phyloP scores from a whole-genome alignment of 1,140 invertebrate species.

The Laupala kohalensis region DNA sequence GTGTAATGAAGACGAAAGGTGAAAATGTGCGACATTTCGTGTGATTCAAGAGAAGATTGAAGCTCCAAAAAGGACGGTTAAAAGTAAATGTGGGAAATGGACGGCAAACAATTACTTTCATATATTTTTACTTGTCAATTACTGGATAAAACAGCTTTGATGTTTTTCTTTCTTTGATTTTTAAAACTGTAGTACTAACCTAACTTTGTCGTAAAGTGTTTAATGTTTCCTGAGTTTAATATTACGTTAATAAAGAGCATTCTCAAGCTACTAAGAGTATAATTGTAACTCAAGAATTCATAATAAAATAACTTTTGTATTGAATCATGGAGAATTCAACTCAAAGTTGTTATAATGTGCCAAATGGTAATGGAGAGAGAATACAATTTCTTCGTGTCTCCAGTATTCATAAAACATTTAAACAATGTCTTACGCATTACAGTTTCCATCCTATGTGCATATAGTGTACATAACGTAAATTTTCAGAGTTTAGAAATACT shows the following conservation, averaged over 20 bases:
- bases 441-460: not conserved
- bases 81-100: too few relatives aligned
- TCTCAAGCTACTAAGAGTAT: not conserved
- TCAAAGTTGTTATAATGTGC: not conserved
- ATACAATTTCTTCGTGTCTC: not conserved
- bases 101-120: too few relatives aligned
- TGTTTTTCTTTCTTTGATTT: not conserved
- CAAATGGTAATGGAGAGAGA: not conserved
- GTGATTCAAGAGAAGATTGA: too few relatives aligned
- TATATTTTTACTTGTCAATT: not conserved
- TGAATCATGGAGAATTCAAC: not conserved
- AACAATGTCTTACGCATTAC: not conserved
- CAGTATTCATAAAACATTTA: not conserved
- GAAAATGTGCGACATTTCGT: too few relatives aligned
- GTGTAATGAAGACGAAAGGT: too few relatives aligned
- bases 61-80: too few relatives aligned
- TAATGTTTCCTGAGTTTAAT: not conserved
- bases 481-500: not conserved
- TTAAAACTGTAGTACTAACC: not conserved
- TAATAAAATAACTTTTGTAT: not conserved
- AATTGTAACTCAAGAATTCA: not conserved
- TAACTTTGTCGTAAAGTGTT: not conserved
- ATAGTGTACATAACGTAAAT: not conserved
- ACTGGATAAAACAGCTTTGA: not conserved
- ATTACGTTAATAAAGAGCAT: not conserved